Evolutionary conservation across 2,113 vertebrate genomes (phyloP).

Genomic region (Charina bottae): DNA sequence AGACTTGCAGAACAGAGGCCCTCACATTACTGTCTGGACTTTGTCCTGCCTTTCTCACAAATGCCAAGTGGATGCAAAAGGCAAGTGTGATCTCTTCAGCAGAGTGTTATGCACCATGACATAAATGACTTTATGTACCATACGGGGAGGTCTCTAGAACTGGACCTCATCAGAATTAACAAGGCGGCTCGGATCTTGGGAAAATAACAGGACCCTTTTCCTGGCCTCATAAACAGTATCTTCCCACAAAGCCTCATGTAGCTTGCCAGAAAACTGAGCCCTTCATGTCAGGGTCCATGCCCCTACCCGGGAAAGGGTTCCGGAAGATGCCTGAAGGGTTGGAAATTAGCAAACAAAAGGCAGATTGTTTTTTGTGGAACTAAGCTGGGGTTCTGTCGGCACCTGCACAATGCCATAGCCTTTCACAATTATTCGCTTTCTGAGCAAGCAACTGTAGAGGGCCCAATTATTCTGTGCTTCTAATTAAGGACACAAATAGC

Average conservation of each 20-base stretch:
- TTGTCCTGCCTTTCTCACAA: background rate
- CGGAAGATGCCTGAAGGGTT: constrained; percentile 42
- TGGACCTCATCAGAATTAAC: background rate
- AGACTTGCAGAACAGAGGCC: background rate
- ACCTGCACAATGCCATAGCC: constrained; percentile 50
- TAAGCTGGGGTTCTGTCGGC: constrained; percentile 57
- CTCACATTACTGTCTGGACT: background rate
- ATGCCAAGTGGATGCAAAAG: constrained; percentile 13
- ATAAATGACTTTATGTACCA: constrained; percentile 16
- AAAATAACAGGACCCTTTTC: background rate
- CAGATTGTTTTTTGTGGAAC: constrained; percentile 61
- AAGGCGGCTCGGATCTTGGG: background rate
- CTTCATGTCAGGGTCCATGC: constrained; percentile 49
- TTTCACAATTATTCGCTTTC: constrained; percentile 69
- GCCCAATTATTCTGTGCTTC: constrained; percentile 58
- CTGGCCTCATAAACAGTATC: constrained; percentile 39
- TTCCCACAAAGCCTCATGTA: background rate
- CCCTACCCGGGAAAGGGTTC: constrained; percentile 58
- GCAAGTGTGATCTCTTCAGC: background rate
- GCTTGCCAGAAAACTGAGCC: constrained; percentile 53
- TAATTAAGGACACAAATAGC: constrained; percentile 67
- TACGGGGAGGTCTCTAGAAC: background rate
- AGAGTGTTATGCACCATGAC: background rate
- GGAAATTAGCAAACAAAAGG: constrained; percentile 56
- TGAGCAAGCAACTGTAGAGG: constrained; percentile 53